Conservation (phyloP, 2,888 invertebrate genomes). For the Phorcus lineatus region DNA sequence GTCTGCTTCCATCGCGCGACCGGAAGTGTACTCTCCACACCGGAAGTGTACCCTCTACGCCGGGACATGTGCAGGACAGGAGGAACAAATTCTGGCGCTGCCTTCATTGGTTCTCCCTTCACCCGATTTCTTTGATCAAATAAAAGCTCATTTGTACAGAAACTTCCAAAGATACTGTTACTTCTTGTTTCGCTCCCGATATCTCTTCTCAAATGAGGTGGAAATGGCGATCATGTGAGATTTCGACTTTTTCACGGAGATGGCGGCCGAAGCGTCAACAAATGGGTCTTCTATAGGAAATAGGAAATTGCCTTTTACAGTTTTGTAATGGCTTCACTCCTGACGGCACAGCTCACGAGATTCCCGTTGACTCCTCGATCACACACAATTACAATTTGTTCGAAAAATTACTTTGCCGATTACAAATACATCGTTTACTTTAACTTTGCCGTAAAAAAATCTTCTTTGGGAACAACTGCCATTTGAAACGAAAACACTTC, state of each 20-base stretch:
- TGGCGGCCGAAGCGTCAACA: slow-evolving; percentile 16
- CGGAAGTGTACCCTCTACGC: slow-evolving; percentile 32
- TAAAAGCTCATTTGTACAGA: slow-evolving; percentile 25
- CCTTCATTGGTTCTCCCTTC: slow-evolving; percentile 19
- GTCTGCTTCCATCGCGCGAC: slow-evolving; percentile 26
- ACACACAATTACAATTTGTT: background rate
- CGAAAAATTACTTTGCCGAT: background rate
- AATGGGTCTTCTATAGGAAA: slow-evolving; percentile 23
- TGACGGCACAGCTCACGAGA: background rate
- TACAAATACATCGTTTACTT: background rate
- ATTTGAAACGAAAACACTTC: slow-evolving; percentile 8
- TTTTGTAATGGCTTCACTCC: slow-evolving; percentile 22
- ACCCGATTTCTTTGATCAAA: slow-evolving; percentile 31
- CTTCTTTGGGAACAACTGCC: background rate
- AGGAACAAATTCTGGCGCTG: slow-evolving; percentile 23
- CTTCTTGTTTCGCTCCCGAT: slow-evolving; percentile 24
- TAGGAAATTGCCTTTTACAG: slow-evolving; percentile 26
- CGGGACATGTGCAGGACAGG: slow-evolving; percentile 24
- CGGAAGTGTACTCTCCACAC: slow-evolving; percentile 31
- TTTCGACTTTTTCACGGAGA: slow-evolving; percentile 9
- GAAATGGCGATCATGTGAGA: slow-evolving; percentile 23
- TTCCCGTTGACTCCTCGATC: background rate
- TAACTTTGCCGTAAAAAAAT: background rate
- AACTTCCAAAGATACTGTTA: background rate
- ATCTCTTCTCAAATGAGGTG: slow-evolving; percentile 25